Evolutionary conservation across 2,888 invertebrate species (phyloP).

Genomic region (Mythimna impura): DNA sequence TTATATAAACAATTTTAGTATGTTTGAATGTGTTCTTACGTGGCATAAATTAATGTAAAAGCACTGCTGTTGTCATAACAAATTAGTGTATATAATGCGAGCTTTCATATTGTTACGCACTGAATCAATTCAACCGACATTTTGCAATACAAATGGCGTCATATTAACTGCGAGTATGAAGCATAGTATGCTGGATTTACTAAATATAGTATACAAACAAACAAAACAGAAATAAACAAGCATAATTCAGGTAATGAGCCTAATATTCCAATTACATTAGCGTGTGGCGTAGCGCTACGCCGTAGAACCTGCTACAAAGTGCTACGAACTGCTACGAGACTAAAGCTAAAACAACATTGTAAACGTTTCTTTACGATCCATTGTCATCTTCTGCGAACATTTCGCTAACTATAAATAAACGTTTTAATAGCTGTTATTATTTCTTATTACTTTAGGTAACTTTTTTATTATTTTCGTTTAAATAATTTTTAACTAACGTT

Average conservation of each 20-base stretch:
- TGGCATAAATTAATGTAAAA: not conserved
- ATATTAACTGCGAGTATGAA: not conserved
- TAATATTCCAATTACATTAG: slow-evolving; percentile 43
- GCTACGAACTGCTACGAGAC: slow-evolving; percentile 57
- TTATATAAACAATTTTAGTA: slow-evolving; percentile 4
- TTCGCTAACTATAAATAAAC: slow-evolving; percentile 38
- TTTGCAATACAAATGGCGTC: slow-evolving; percentile 16
- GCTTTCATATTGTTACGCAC: slow-evolving; percentile 1
- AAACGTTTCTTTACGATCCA: slow-evolving; percentile 47
- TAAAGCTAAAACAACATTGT: slow-evolving; percentile 54
- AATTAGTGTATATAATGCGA: not conserved
- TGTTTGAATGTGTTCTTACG: not conserved
- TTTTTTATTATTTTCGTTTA: slow-evolving; percentile 30
- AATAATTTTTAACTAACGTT: slow-evolving; percentile 27
- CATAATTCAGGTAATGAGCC: slow-evolving; percentile 28
- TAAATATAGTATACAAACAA: slow-evolving; percentile 12
- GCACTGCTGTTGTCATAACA: not conserved
- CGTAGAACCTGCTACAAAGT: slow-evolving; percentile 50
- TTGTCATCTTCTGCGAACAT: slow-evolving; percentile 50
- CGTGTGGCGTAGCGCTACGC: slow-evolving; percentile 54
- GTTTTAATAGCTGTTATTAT: slow-evolving; percentile 42
- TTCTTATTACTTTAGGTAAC: slow-evolving; percentile 16
- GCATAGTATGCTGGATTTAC: not conserved
- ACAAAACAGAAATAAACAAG: slow-evolving; percentile 7
- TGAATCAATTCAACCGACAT: slow-evolving; percentile 20